Evolutionary conservation across 2,888 invertebrate species (phyloP).

Genomic region (Nomada hirtipes): DNA sequence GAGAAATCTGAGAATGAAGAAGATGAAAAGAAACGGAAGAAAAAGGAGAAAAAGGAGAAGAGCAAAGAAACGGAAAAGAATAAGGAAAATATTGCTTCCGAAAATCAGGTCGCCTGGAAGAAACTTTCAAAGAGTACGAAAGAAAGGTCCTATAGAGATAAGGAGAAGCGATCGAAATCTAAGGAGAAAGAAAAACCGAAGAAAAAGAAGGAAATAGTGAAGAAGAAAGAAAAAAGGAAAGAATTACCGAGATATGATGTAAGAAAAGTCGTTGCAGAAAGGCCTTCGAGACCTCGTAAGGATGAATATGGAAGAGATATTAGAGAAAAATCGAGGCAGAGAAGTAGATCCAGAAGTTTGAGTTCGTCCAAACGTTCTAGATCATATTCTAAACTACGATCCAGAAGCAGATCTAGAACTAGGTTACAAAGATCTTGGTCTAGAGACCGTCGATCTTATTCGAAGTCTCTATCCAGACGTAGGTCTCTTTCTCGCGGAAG

Average conservation of each 20-base stretch:
- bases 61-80: slow-evolving; percentile 84
- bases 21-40: slow-evolving; percentile 85
- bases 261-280: slow-evolving; percentile 90
- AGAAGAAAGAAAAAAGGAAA: slow-evolving; percentile 88
- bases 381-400: slow-evolving; percentile 78
- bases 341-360: slow-evolving; percentile 73
- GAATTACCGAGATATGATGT: slow-evolving; percentile 94
- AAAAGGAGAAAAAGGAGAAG: slow-evolving; percentile 83
- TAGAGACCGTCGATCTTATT: slow-evolving; percentile 72
- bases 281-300: slow-evolving; percentile 87
- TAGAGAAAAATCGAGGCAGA: slow-evolving; percentile 72
- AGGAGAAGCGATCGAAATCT: slow-evolving; percentile 82
- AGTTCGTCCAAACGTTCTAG: slow-evolving; percentile 78
- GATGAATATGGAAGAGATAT: slow-evolving; percentile 93
- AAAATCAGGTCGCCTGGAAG: slow-evolving; percentile 88
- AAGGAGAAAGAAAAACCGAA: slow-evolving; percentile 83
- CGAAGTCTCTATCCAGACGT: slow-evolving; percentile 73
- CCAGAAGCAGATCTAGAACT: slow-evolving; percentile 79
- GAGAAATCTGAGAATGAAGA: slow-evolving; percentile 76
- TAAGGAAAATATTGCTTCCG: slow-evolving; percentile 85
- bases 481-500: slow-evolving; percentile 77
- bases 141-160: slow-evolving; percentile 91
- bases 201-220: slow-evolving; percentile 79
- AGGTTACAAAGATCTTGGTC: slow-evolving; percentile 79
- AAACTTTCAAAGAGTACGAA: slow-evolving; percentile 92